Base-by-base conservation (phyloP, 2,888 invertebrate genomes). In the Acanthosepion lycidas region DNA sequence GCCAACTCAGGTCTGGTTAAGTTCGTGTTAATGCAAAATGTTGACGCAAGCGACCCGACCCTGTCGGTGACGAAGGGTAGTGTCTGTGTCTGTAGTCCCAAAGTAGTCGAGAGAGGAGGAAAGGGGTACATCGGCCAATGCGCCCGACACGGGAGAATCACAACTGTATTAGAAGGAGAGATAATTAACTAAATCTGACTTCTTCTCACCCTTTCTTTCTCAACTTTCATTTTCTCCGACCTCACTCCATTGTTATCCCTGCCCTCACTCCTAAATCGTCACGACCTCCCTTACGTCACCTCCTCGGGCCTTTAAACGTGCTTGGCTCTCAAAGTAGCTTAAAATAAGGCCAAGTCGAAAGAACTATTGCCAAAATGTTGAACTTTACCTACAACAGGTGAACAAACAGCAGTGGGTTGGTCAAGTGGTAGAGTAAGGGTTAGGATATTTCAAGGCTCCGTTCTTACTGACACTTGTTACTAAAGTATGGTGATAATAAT, bases 131-230 rank as follows among this genome's bases (percentile, higher is more conserved):
- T 6, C 59, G 20, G 78, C 78, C 78, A 78, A 78, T 33, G n/a
- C n/a, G 33, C 33, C 78, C n/a, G n/a, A 33, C 78, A 20, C 59
- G 23, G 23, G 8, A 78, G n/a, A 78, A 78, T 33, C n/a, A 78
- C 78, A 33, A 78, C n/a, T n/a, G 28, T 78, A 78, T 78, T 33
- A 78, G n/a, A n/a, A 33, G 15, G 78, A 33, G 78, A 78, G n/a
- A n/a, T 78, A 78, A 78, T 78, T 78, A 78, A 78, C n/a, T 33
- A 78, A n/a, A n/a, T 78, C 78, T 78, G 78, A 78, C 78, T n/a
- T n/a, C 78, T n/a, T 33, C 33, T 5, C 18, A 28, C 78, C 8
- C n/a, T 33, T 15, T 78, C 33, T n/a, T 78, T n/a, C 78, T 33
- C 18, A 78, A 78, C n/a, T 78, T 33, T n/a, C 33, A 78, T 15